phyloP scores from a whole-genome alignment of 2,113 vertebrate species.

The Lucifuga dentata region DNA sequence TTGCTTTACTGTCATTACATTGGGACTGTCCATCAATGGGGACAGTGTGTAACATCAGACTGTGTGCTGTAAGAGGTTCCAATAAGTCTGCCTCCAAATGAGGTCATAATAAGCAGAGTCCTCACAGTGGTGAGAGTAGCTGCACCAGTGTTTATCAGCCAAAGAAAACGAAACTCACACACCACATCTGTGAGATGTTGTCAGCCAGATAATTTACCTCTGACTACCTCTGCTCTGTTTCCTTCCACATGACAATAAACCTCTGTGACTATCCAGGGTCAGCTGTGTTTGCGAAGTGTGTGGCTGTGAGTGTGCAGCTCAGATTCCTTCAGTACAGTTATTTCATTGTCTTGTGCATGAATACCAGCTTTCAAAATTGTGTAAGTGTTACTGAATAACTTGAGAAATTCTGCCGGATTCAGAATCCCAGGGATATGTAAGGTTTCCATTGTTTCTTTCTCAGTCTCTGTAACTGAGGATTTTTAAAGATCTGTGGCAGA shows the following conservation, averaged over 20 bases:
- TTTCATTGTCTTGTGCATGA: slow-evolving; percentile 36
- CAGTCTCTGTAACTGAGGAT: slow-evolving; percentile 13
- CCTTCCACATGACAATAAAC: slow-evolving; percentile 33
- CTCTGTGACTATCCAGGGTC: slow-evolving; percentile 11
- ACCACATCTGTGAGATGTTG: slow-evolving; percentile 36
- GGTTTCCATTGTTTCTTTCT: slow-evolving; percentile 24
- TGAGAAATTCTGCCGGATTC: slow-evolving; percentile 18
- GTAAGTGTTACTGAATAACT: slow-evolving; percentile 18
- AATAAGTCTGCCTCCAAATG: slow-evolving; percentile 55
- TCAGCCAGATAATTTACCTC: slow-evolving; percentile 36
- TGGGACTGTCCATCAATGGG: slow-evolving; percentile 18
- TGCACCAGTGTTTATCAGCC: slow-evolving; percentile 37
- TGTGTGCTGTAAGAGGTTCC: slow-evolving; percentile 25
- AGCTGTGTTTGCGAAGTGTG: slow-evolving; percentile 16
- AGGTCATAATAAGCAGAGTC: slow-evolving; percentile 36
- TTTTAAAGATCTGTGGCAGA: slow-evolving; percentile 43
- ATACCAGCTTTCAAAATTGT: slow-evolving; percentile 24
- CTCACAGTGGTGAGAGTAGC: slow-evolving; percentile 2
- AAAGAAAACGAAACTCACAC: slow-evolving; percentile 50
- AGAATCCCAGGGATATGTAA: slow-evolving; percentile 7
- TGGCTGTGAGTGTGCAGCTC: slow-evolving; percentile 15
- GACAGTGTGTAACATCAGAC: slow-evolving; percentile 37
- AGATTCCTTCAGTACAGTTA: slow-evolving; percentile 22
- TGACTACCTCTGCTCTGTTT: slow-evolving; percentile 29
- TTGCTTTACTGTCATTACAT: slow-evolving; percentile 40